These are phyloP conservation scores for Caranx ignobilis DNA, from an alignment of 2,113 vertebrate species.

Conservation along the genomic window DNA sequence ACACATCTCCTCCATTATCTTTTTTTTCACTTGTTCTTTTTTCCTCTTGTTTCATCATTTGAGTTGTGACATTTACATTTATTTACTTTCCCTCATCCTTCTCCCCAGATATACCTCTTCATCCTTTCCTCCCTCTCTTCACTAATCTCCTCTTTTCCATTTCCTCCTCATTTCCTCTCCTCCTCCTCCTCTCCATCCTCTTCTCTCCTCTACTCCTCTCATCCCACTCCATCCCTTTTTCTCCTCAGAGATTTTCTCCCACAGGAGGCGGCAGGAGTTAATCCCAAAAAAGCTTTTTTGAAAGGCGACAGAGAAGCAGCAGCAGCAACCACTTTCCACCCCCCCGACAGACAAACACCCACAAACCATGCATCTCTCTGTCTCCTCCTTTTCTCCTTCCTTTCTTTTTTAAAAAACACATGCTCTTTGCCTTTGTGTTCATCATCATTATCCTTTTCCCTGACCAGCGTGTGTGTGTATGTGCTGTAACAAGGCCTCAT, in stretches of 20 bases:
- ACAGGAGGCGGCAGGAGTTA: slow-evolving; percentile 41
- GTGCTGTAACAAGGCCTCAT: slow-evolving; percentile 40
- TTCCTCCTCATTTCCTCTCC: neutral
- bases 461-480: slow-evolving; percentile 25
- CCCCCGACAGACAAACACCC: slow-evolving; percentile 27
- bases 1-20: neutral
- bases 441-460: slow-evolving; percentile 19
- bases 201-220: slow-evolving; percentile 33
- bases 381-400: neutral
- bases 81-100: neutral
- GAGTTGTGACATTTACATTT: no score
- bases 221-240: slow-evolving; percentile 42
- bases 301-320: slow-evolving; percentile 29
- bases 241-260: slow-evolving; percentile 56
- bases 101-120: neutral
- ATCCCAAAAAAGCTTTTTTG: slow-evolving; percentile 55
- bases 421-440: slow-evolving; percentile 2
- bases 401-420: slow-evolving; percentile 19
- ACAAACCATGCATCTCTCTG: neutral
- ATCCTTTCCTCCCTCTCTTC: neutral
- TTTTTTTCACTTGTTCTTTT: neutral
- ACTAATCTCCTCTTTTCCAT: neutral
- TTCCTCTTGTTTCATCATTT: neutral
- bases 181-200: neutral
- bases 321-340: neutral